Conservation (phyloP, 2,113 vertebrate genomes). For the Pseudolaguvia tuberculata region DNA sequence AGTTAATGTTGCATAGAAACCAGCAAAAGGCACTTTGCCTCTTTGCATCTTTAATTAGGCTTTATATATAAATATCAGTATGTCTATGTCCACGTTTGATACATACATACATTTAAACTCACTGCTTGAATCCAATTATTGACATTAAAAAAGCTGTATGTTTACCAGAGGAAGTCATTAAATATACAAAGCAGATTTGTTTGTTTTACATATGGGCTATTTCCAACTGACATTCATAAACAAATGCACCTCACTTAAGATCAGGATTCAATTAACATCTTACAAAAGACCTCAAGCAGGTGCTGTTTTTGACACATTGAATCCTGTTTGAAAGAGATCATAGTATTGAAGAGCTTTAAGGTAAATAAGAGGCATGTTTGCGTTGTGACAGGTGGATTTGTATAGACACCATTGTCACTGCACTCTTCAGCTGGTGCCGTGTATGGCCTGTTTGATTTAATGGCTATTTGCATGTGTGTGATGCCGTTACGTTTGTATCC, state of each 20-base stretch:
- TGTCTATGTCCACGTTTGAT: background rate
- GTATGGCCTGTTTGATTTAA: slow-evolving; percentile 32
- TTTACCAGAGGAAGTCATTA: slow-evolving; percentile 39
- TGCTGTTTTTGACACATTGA: slow-evolving; percentile 48
- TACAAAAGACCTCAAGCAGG: slow-evolving; percentile 49
- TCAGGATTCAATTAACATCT: slow-evolving; percentile 49
- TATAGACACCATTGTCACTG: slow-evolving; percentile 22
- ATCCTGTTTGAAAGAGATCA: slow-evolving; percentile 44
- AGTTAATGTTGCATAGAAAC: too few species aligned
- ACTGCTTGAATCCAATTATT: slow-evolving; percentile 23
- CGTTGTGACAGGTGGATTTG: slow-evolving; percentile 44
- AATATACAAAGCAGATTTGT: slow-evolving; percentile 33
- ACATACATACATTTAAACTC: background rate
- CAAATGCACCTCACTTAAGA: slow-evolving; percentile 47
- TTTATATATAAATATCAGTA: background rate
- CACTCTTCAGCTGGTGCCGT: slow-evolving; percentile 28
- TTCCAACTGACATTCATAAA: slow-evolving; percentile 47
- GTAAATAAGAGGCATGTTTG: slow-evolving; percentile 42
- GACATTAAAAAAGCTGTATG: slow-evolving; percentile 1
- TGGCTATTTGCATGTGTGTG: slow-evolving; percentile 46
- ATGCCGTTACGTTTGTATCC: slow-evolving; percentile 12
- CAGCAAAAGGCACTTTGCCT: background rate
- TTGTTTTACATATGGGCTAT: slow-evolving; percentile 42
- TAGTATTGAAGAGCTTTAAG: slow-evolving; percentile 45
- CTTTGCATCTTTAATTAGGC: background rate